A percentile compares a stretch with the other conserved stretches of the same genome.
Conservation (phyloP, 2,797 vertebrate genomes). For the Cyprinella venusta region DNA sequence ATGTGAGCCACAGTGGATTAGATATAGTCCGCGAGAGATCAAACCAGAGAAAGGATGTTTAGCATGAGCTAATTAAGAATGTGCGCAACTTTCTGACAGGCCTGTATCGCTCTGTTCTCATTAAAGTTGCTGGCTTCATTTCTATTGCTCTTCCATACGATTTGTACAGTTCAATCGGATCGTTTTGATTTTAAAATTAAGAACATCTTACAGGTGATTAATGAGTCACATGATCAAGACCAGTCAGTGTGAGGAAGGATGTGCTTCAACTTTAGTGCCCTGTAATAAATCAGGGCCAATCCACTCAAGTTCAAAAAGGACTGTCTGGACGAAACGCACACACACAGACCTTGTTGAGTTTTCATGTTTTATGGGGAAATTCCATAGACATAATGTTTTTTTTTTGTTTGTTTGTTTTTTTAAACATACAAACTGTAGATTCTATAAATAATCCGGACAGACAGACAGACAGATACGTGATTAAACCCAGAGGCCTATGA, state of each 20-base stretch:
- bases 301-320: not conserved
- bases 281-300: conserved; percentile 5
- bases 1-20: conserved; percentile 15
- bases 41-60: conserved; percentile 14
- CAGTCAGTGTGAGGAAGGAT: conserved; percentile 9
- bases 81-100: not conserved
- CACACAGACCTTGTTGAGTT: too few relatives aligned
- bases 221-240: conserved; percentile 21
- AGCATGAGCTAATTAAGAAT: conserved; percentile 39
- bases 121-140: conserved; percentile 18
- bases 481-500: conserved; percentile 10
- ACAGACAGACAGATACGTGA: not conserved
- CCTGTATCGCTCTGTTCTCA: not conserved
- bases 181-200: not conserved
- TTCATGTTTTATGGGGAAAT: too few relatives aligned
- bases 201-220: conserved; percentile 6
- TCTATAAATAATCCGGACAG: too few relatives aligned
- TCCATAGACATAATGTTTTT: too few relatives aligned
- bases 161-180: not conserved
- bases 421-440: too few relatives aligned
- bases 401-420: too few relatives aligned
- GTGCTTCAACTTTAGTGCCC: conserved; percentile 1
- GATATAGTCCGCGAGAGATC: conserved; percentile 7
- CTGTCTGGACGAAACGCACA: not conserved
- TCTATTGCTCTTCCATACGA: not conserved